Conservation (phyloP, 1,140 invertebrate species). For the Heliconius nattereri region DNA sequence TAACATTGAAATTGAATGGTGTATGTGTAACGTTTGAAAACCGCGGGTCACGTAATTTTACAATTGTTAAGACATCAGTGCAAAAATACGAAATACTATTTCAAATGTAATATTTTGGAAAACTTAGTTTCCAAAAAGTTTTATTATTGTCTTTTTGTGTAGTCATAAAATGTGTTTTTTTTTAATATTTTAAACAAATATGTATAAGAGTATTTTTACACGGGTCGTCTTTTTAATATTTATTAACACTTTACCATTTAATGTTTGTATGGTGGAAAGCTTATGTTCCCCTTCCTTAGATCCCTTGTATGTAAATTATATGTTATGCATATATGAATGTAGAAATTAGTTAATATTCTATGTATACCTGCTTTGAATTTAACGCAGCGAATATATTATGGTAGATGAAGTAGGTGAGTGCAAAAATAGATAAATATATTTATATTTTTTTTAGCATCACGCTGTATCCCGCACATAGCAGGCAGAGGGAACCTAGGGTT, state of each 20-base stretch:
- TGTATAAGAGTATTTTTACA: background rate
- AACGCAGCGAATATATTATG: background rate
- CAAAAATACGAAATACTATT: background rate
- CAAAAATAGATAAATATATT: background rate
- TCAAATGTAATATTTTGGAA: background rate
- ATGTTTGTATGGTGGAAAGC: background rate
- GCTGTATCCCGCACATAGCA: too few species aligned
- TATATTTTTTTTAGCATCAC: too few species aligned
- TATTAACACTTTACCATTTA: background rate
- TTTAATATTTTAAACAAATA: background rate
- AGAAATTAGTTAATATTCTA: background rate
- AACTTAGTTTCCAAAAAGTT: background rate
- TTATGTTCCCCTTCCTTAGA: slow-evolving; percentile 14
- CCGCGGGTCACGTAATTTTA: background rate
- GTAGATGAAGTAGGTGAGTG: background rate
- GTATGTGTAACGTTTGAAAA: background rate
- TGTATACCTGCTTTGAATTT: background rate
- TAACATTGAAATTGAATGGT: background rate
- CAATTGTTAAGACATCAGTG: background rate
- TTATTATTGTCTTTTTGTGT: background rate
- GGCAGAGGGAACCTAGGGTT: too few species aligned
- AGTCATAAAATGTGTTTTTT: background rate
- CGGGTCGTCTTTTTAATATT: background rate
- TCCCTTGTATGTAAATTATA: slow-evolving; percentile 6
- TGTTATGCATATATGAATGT: background rate